phyloP scores from a whole-genome alignment of 2,797 vertebrate genomes.

The Rallus crepitans region DNA sequence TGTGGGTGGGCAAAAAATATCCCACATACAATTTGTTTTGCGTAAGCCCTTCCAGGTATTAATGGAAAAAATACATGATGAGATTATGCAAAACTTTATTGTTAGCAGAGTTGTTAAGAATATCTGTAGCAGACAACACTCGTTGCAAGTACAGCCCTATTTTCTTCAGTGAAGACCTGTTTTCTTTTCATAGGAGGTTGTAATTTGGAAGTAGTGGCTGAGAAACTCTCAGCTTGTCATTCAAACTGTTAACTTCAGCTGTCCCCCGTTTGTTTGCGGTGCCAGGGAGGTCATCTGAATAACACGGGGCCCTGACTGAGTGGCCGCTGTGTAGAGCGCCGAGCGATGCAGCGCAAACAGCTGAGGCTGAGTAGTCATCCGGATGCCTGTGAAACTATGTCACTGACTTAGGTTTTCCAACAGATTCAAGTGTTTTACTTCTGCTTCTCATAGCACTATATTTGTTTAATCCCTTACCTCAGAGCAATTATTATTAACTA shows the following conservation, averaged over 20 bases:
- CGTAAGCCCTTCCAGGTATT: neutral
- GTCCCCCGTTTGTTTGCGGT: neutral
- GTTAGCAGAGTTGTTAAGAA: neutral
- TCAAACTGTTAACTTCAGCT: neutral
- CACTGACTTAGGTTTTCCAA: neutral
- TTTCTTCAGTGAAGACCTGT: neutral
- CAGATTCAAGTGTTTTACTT: neutral
- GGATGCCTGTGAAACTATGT: neutral
- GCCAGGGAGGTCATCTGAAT: conserved; percentile 19
- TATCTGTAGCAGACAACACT: neutral
- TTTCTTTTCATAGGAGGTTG: neutral
- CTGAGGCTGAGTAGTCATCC: neutral
- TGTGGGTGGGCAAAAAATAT: conserved; percentile 41
- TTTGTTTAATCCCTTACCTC: neutral
- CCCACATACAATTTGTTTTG: conserved; percentile 13
- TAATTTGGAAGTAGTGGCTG: neutral
- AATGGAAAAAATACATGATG: neutral
- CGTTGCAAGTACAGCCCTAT: neutral
- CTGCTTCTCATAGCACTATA: neutral
- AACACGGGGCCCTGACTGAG: neutral
- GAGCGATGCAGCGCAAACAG: accelerated
- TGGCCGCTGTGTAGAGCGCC: neutral
- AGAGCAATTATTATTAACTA: neutral
- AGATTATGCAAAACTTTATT: neutral
- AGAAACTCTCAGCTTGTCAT: neutral